phyloP scores from a whole-genome alignment of 1,140 invertebrate genomes.

The Apis mellifera region DNA sequence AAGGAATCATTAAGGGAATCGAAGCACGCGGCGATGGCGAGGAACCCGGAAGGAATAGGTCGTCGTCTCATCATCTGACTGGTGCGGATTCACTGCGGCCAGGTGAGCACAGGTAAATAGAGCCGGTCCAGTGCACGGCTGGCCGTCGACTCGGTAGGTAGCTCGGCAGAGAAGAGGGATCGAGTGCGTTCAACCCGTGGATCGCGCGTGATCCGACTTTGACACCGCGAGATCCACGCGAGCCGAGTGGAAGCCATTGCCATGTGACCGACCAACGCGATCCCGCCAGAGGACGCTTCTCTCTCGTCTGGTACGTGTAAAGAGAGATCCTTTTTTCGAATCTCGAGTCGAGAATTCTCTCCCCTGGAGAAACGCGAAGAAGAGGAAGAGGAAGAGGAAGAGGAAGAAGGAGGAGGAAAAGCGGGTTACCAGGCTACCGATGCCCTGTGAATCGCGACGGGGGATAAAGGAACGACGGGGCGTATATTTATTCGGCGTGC shows the following conservation, averaged over 20 bases:
- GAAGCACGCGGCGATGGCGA: not conserved
- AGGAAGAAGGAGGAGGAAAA: not conserved
- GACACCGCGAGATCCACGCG: slow-evolving; percentile 19
- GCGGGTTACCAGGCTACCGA: slow-evolving; percentile 58
- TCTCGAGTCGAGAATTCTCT: not conserved
- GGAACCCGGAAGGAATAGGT: slow-evolving; percentile 66
- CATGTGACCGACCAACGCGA: slow-evolving; percentile 20
- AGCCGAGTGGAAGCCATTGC: not conserved
- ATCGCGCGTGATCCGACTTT: slow-evolving; percentile 47
- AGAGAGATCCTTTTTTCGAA: not conserved
- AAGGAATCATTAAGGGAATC: not conserved
- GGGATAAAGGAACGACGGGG: slow-evolving; percentile 9
- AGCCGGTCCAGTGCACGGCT: slow-evolving; percentile 58
- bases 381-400: fast-evolving
- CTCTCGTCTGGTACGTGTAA: slow-evolving; percentile 36
- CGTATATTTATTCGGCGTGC: slow-evolving; percentile 56
- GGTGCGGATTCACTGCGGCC: slow-evolving; percentile 54
- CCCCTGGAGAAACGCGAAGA: not conserved
- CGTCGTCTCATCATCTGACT: slow-evolving; percentile 55
- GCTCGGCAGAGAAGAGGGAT: slow-evolving; percentile 15
- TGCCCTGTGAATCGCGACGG: slow-evolving; percentile 32
- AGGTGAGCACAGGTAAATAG: slow-evolving; percentile 61
- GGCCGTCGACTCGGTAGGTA: slow-evolving; percentile 59
- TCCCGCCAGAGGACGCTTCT: slow-evolving; percentile 16
- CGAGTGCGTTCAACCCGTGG: slow-evolving; percentile 67